Base-by-base conservation (phyloP, 2,888 invertebrate genomes). In the Protodeltote pygarga region DNA sequence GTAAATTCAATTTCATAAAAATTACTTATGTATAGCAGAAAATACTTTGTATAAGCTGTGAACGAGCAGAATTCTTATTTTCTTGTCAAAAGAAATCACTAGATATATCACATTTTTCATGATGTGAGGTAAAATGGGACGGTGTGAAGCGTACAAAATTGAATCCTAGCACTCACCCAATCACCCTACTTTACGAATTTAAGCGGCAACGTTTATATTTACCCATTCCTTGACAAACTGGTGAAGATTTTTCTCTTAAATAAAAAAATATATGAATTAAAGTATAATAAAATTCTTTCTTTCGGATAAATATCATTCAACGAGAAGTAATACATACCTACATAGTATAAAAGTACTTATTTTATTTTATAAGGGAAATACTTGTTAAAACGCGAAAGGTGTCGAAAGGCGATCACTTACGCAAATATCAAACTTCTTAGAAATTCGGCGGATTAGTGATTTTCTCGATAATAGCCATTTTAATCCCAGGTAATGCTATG, bases 1-100 rank as follows among this genome's bases (percentile, higher is more conserved):
- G 45, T 64, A 65, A 78, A 75, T 77, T 65, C 57, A 76, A 75
- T 75, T 77, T 72, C 48, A 62, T 65, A 61, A 45, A 38, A 74
- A 73, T 69, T 69, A 68, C 67, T 68, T 71, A 67, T 73, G 67
- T 69, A 70, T 63, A 65, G 52, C 40, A 58, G 46, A 48, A 40
- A 46, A 38, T 66, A 55, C 52, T 40, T 59, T 62, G 46, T 53
- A 52, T 66, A 57, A 70, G 55, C 66, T 59, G 53, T 40, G 68
- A 74, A 71, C 54, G 64, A 65, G 53, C 50, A 64, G 55, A 55
- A 54, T 73, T 73, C 59, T 71, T 76, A 73, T 77, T 73, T 74
- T 45, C 50, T 52, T 25, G 42, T 47, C 27, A 50, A 68, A 69
- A 23, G 58, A 66, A 79, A 77, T 76, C 75, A 69, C 51, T 39